Evolutionary conservation across 2,113 vertebrate genomes (phyloP).

Genomic region (zebrafish (Danio rerio)): GRCz12tu NC_133189.1:24627501-24628000

Average conservation of each 20-base stretch:
- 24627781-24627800: conserved; percentile 45
- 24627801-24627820: conserved; percentile 46
- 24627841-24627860: conserved; percentile 41
- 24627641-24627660: conserved; percentile 31
- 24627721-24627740: conserved; percentile 6
- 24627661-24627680: conserved; percentile 32
- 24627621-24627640: conserved; percentile 24
- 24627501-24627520: conserved; percentile 13
- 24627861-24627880: conserved; percentile 27
- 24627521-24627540: background rate
- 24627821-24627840: conserved; percentile 42
- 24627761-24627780: conserved; percentile 30
- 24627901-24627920: conserved; percentile 27
- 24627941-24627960: conserved; percentile 46
- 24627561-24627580: background rate
- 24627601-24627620: conserved; percentile 23
- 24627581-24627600: conserved; percentile 34
- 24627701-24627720: conserved; percentile 22
- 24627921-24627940: conserved; percentile 36
- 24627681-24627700: conserved; percentile 41
- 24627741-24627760: conserved; percentile 32
- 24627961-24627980: conserved; percentile 28
- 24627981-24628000: conserved; percentile 32
- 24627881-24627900: conserved; percentile 31
- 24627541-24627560: background rate